phyloP scores from a whole-genome alignment of 2,888 invertebrate species.

The Hymenopus coronatus region DNA sequence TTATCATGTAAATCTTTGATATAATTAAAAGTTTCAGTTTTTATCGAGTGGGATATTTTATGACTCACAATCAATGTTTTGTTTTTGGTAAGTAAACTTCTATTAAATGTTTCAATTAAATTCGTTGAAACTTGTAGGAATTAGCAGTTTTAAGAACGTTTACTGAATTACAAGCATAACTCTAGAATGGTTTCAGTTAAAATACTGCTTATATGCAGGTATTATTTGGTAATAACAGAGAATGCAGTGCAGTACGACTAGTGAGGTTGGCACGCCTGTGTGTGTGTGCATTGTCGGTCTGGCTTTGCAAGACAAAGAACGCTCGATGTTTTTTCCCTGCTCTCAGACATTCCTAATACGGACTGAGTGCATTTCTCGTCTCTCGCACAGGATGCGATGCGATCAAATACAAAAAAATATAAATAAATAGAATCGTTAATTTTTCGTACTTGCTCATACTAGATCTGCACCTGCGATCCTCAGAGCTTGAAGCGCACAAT shows the following conservation, averaged over 20 bases:
- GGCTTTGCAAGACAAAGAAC: neutral
- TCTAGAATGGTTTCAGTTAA: no score
- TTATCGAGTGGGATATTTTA: no score
- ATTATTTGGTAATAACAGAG: neutral
- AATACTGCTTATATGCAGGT: neutral
- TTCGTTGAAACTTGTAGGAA: no score
- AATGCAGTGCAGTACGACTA: neutral
- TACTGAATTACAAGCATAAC: neutral
- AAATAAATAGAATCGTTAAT: neutral
- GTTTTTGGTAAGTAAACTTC: no score
- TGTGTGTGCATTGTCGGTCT: neutral
- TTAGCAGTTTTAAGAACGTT: no score
- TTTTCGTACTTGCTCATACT: neutral
- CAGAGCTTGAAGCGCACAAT: neutral
- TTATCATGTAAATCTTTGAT: no score
- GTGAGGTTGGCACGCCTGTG: neutral
- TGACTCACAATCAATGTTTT: no score
- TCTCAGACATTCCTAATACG: neutral
- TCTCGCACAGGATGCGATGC: neutral
- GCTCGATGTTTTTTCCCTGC: neutral
- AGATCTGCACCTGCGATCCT: neutral
- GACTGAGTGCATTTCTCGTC: conserved; percentile 3
- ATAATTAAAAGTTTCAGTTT: no score
- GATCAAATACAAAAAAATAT: neutral
- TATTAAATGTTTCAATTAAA: no score